A percentile compares a stretch with the other conserved stretches of the same genome.
phyloP scores from a whole-genome alignment of 2,888 invertebrate species.

The Stenodema calcarata region DNA sequence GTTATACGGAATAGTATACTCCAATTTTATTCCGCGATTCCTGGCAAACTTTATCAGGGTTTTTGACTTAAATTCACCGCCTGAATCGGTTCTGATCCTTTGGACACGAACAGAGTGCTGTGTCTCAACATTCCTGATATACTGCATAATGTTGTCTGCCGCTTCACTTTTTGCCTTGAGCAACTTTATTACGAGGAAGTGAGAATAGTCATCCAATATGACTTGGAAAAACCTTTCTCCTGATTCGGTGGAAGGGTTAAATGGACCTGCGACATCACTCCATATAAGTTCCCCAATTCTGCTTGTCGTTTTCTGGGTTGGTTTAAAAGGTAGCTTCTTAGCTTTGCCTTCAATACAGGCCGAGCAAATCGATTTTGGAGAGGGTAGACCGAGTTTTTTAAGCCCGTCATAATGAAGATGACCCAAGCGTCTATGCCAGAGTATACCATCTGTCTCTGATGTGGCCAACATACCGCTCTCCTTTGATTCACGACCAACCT shows the following conservation, averaged over 20 bases:
- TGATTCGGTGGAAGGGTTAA: not conserved
- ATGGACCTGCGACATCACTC: not conserved
- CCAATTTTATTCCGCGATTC: conserved; percentile 55
- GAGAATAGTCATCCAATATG: not conserved
- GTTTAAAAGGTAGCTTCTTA: not conserved
- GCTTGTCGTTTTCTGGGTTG: not conserved
- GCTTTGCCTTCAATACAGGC: not conserved
- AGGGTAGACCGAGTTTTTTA: not conserved
- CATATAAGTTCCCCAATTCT: not conserved
- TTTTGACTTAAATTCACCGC: too few species aligned
- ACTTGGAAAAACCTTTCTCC: not conserved
- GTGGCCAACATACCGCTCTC: too few species aligned
- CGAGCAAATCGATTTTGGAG: not conserved
- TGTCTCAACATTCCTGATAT: not conserved
- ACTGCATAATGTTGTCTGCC: not conserved
- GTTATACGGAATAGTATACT: conserved; percentile 57
- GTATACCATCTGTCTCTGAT: too few species aligned
- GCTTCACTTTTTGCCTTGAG: too few species aligned
- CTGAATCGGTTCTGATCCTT: too few species aligned
- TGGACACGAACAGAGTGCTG: not conserved
- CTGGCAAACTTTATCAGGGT: not conserved
- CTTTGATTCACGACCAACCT: too few species aligned
- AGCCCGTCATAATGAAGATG: too few species aligned
- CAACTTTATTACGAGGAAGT: not conserved
- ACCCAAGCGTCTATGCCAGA: too few species aligned